A percentile compares a stretch with the other conserved stretches of the same genome.
Evolutionary conservation across 2,113 vertebrate genomes (phyloP).

Genomic region (Albula glossodonta): DNA sequence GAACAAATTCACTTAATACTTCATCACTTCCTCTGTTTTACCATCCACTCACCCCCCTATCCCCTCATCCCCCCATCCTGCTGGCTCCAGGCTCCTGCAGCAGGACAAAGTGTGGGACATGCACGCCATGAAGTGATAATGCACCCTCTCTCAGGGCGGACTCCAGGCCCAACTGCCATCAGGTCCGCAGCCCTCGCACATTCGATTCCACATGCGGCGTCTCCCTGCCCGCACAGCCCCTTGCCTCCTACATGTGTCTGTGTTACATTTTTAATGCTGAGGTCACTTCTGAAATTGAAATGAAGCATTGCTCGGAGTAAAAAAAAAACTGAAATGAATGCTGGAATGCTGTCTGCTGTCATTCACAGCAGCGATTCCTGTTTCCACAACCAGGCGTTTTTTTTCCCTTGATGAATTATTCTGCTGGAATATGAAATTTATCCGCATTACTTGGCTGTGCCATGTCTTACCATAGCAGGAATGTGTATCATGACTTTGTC

Average conservation of each 20-base stretch:
- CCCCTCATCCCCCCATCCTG: neutral
- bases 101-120: neutral
- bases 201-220: neutral
- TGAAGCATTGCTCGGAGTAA: neutral
- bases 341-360: neutral
- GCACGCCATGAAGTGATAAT: neutral
- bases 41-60: neutral
- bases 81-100: neutral
- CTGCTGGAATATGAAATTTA: neutral
- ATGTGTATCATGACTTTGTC: neutral
- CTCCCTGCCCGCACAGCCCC: neutral
- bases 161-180: neutral
- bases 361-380: neutral
- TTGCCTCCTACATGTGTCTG: neutral
- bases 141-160: neutral
- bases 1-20: neutral
- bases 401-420: slow-evolving; percentile 10
- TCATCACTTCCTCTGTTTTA: neutral
- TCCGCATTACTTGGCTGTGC: neutral
- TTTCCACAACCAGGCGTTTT: neutral
- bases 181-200: neutral
- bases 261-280: slow-evolving; percentile 9
- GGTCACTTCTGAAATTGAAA: slow-evolving; percentile 7
- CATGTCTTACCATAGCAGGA: neutral
- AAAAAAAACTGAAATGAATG: too few relatives aligned